phyloP scores from a whole-genome alignment of 2,797 vertebrate species.

The Pipistrellus pipistrellus region DNA sequence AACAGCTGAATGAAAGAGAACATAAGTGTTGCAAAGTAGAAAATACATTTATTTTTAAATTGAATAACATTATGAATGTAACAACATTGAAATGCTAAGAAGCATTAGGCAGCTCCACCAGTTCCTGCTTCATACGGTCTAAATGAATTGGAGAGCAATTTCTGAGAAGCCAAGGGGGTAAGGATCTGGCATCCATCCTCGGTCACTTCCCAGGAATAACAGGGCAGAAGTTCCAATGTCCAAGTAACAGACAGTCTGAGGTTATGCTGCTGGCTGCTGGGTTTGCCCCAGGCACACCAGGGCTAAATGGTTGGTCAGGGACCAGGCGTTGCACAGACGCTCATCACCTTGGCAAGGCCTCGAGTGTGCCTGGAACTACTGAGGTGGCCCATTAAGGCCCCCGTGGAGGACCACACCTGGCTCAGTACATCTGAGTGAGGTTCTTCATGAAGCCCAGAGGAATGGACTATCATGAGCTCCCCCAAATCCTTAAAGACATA shows the following conservation, averaged over 20 bases:
- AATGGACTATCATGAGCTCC: neutral
- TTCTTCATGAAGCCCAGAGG: neutral
- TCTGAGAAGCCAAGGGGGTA: neutral
- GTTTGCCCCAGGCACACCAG: neutral
- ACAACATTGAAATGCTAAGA: conserved; percentile 66
- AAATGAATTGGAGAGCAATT: conserved; percentile 36
- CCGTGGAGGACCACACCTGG: neutral
- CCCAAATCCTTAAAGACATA: neutral
- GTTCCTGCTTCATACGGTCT: conserved; percentile 36
- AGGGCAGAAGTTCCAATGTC: neutral
- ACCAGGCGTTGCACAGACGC: neutral
- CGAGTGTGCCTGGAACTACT: neutral
- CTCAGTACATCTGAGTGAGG: neutral
- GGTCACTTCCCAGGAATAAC: neutral
- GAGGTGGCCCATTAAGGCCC: too few relatives aligned
- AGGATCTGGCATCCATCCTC: neutral
- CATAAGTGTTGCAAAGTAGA: conserved; percentile 75
- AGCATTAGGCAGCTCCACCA: conserved; percentile 53
- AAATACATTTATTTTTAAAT: conserved; percentile 82
- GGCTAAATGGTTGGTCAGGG: neutral
- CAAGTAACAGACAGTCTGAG: neutral
- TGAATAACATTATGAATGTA: conserved; percentile 79
- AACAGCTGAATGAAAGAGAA: conserved; percentile 80
- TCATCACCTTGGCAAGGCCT: neutral
- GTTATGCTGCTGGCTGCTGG: neutral